Base-by-base conservation (phyloP, 2,113 vertebrate genomes). In the Choloepus hoffmanni region DNA sequence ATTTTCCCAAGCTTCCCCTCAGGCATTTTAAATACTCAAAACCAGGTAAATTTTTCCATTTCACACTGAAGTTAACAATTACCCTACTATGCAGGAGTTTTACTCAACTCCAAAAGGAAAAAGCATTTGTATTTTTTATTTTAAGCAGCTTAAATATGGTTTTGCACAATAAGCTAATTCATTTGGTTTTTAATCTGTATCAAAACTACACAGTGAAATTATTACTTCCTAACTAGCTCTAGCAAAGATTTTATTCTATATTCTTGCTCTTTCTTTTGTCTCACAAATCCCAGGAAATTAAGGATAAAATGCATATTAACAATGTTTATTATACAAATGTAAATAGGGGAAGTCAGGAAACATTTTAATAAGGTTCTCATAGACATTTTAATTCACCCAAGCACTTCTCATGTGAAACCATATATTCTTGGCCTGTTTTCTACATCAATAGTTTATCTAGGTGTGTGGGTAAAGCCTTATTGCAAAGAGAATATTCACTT, bases 1-100 rank as follows among this genome's bases (percentile, higher is more conserved):
- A 94, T 96, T 94, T 90, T 96, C 82, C 68, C 77, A 85, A 84
- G 68, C 82, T 95, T 93, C 24, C 90, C 96, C 68, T 95, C 79
- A 36, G 85, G 91, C 95, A 84, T 43, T 97, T 97, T 79, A 95
- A 95, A 95, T 40, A 86, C 78, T 94, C 91, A 95, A 94, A 94
- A 91, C 33, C 90, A 96, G 89, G 86, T 81, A 93, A 73, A 40
- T 50, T 78, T 74, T 95, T 92, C 82, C 73, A n/a, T 76, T 88
- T 86, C 79, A 65, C 3, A 70, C 67, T 63, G 70, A 96, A 91
- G 83, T 92, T 94, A 92, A 73, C 68, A 95, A 89, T 45, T 84
- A 48, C 14, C 94, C 30, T 79, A 48, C 58, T 85, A 55, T 89
- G 74, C 45, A 89, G 24, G 85, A 94, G 60, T 90, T 95, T 76